phyloP scores from a whole-genome alignment of 2,888 invertebrate genomes.

The Luperina nickerlii region DNA sequence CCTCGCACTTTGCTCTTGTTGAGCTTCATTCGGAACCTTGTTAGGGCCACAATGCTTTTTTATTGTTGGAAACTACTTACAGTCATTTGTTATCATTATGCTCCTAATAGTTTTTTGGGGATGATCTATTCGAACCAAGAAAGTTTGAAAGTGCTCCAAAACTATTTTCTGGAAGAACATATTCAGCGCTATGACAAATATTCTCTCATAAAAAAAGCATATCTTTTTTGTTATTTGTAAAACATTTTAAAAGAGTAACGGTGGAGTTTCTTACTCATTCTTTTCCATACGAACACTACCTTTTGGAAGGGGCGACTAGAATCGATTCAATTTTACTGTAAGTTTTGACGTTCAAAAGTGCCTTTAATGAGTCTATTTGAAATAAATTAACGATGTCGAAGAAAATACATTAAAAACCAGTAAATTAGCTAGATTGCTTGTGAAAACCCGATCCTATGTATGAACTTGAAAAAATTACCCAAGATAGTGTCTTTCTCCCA shows the following conservation, averaged over 20 bases:
- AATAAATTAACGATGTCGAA: background rate
- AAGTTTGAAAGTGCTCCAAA: background rate
- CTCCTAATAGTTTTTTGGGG: constrained; percentile 12
- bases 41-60: constrained; percentile 39
- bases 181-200: background rate
- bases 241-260: too few species aligned
- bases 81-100: constrained; percentile 53
- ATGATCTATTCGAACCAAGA: constrained; percentile 23
- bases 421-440: too few species aligned
- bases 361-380: too few species aligned
- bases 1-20: constrained; percentile 64
- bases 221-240: too few species aligned
- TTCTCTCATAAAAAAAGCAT: background rate
- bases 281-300: too few species aligned
- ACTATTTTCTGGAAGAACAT: background rate
- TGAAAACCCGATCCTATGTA: background rate
- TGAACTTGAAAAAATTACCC: background rate
- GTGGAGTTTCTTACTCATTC: too few species aligned
- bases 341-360: too few species aligned
- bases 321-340: too few species aligned
- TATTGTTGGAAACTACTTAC: constrained; percentile 34
- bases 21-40: constrained; percentile 26
- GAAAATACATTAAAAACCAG: background rate
- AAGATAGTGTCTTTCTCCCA: background rate
- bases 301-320: too few species aligned